A percentile compares a stretch with the other conserved stretches of the same genome.
These are phyloP conservation scores for Horisme vitalbata DNA, from an alignment of 2,888 invertebrate species.

Conservation along the genomic window DNA sequence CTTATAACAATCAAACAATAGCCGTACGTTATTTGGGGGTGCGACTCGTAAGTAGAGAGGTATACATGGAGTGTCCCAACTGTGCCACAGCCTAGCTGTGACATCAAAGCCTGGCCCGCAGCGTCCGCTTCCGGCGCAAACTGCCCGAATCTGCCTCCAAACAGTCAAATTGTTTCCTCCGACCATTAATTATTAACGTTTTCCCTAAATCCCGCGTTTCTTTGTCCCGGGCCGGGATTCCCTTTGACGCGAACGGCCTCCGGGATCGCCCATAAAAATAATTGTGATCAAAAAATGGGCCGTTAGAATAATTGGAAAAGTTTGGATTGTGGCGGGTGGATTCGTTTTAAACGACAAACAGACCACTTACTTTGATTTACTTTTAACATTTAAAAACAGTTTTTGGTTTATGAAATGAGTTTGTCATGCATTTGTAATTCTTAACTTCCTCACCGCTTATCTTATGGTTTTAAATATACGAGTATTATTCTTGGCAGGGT, in stretches of 20 bases:
- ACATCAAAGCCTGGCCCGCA: conserved; percentile 1
- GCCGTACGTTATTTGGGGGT: too few species aligned
- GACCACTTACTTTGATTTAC: not conserved
- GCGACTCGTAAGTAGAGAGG: too few species aligned
- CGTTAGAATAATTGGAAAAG: conserved; percentile 17
- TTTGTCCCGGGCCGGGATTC: conserved; percentile 17
- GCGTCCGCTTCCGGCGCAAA: conserved; percentile 1
- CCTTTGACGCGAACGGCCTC: conserved; percentile 16
- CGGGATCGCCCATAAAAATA: conserved; percentile 19
- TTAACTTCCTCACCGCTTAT: too few species aligned
- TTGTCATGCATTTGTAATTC: too few species aligned
- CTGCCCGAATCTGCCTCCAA: conserved; percentile 15
- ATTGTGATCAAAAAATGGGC: conserved; percentile 20
- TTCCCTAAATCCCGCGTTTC: conserved; percentile 17
- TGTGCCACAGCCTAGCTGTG: too few species aligned
- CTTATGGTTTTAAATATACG: too few species aligned
- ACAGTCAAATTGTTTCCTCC: conserved; percentile 20
- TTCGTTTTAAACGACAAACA: not conserved
- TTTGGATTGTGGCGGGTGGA: conserved; percentile 9
- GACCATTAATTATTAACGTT: conserved; percentile 29
- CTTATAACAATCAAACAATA: too few species aligned
- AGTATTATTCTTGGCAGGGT: too few species aligned
- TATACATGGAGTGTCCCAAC: too few species aligned
- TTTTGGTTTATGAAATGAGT: too few species aligned
- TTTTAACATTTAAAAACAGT: not conserved